Evolutionary conservation across 2,797 vertebrate genomes (phyloP).

Genomic region (Spatula clypeata): DNA sequence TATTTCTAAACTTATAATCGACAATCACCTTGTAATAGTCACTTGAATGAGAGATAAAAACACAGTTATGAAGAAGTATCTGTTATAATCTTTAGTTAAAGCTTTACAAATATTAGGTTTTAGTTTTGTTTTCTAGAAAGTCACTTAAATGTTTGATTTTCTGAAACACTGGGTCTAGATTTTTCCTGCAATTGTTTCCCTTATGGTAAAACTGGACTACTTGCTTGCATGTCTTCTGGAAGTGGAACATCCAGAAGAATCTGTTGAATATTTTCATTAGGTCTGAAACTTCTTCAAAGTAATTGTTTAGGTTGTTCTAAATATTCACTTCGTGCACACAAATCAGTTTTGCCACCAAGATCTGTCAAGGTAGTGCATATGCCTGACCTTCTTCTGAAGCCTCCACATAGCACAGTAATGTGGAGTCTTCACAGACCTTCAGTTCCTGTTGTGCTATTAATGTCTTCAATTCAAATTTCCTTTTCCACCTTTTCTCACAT

Average conservation of each 20-base stretch:
- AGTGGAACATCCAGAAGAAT: too few relatives aligned
- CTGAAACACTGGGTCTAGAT: not conserved
- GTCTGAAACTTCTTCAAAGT: not conserved
- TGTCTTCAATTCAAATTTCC: not conserved
- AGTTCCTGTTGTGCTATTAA: not conserved
- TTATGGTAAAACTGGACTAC: too few relatives aligned
- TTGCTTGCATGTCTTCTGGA: not conserved
- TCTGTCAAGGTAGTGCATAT: not conserved
- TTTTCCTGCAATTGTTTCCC: not conserved
- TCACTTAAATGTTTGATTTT: not conserved
- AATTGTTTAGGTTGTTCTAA: not conserved
- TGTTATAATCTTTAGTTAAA: not conserved
- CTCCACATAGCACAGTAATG: fast-evolving
- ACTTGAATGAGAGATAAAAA: not conserved
- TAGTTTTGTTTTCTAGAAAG: not conserved
- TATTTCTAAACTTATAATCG: not conserved
- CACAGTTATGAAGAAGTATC: not conserved
- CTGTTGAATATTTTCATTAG: not conserved
- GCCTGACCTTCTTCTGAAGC: fast-evolving
- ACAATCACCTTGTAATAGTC: not conserved
- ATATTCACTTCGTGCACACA: not conserved
- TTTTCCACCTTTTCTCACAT: not conserved
- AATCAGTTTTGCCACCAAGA: not conserved
- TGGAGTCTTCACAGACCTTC: not conserved
- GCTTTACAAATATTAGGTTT: not conserved